These are phyloP conservation scores for Melipona quadrifasciata DNA, from an alignment of 1,140 invertebrate genomes.

Conservation along the genomic window DNA sequence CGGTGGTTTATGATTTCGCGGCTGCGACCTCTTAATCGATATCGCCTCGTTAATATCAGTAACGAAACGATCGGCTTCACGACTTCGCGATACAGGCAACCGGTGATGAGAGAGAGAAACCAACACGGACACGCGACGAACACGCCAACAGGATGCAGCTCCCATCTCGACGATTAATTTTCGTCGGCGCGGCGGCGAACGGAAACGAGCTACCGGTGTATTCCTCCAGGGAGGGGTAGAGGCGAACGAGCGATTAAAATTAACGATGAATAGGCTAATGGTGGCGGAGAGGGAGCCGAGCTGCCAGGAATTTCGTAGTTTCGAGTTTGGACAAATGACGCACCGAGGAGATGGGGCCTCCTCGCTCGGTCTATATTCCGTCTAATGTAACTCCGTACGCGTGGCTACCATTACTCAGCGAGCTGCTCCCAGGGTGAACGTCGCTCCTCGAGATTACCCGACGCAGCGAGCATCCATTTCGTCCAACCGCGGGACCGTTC, in stretches of 20 bases:
- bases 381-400: slow-evolving; percentile 61
- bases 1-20: neutral
- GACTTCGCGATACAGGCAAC: neutral
- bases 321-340: slow-evolving; percentile 63
- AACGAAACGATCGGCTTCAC: neutral
- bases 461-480: slow-evolving; percentile 22
- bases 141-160: neutral
- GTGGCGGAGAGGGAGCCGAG: neutral
- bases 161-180: slow-evolving; percentile 28
- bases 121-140: neutral
- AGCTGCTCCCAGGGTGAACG: slow-evolving; percentile 1
- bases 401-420: slow-evolving; percentile 49
- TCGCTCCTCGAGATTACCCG: slow-evolving; percentile 36
- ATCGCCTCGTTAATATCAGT: neutral
- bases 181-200: neutral
- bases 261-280: slow-evolving; percentile 42
- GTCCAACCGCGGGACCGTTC: slow-evolving; percentile 10
- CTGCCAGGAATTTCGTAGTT: slow-evolving; percentile 49
- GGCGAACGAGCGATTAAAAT: slow-evolving; percentile 59
- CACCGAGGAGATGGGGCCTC: slow-evolving; percentile 58
- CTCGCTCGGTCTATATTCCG: slow-evolving; percentile 49
- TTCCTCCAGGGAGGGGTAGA: neutral
- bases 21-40: neutral
- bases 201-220: neutral
- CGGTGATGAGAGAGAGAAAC: too few relatives aligned